These are phyloP conservation scores for Trichacis sp. DNA, from an alignment of 2,888 invertebrate species.

Conservation along the genomic window DNA sequence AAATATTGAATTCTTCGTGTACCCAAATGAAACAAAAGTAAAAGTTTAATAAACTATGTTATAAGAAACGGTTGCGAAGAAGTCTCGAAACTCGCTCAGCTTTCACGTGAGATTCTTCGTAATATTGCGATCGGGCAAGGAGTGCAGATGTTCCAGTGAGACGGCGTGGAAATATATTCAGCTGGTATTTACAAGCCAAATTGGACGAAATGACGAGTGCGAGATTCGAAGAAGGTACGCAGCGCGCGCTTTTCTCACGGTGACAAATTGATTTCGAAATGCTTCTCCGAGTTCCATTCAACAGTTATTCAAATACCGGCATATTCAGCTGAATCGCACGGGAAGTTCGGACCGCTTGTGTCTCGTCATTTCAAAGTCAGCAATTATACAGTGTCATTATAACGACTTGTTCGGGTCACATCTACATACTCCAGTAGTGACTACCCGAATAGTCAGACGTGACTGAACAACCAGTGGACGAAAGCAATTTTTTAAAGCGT, in stretches of 20 bases:
- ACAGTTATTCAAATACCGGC: constrained; percentile 62
- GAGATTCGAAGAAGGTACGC: constrained; percentile 48
- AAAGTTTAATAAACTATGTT: neutral
- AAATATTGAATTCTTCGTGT: constrained; percentile 13
- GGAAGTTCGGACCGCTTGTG: constrained; percentile 41
- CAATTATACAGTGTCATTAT: constrained; percentile 41
- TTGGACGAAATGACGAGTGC: constrained; percentile 60
- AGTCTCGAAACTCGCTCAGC: neutral
- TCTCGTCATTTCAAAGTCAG: constrained; percentile 38
- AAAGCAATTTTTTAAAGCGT: too few species aligned
- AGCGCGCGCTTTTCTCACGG: constrained; percentile 47
- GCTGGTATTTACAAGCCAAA: constrained; percentile 65
- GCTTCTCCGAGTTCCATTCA: constrained; percentile 49
- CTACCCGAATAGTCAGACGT: constrained; percentile 36
- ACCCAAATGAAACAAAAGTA: neutral
- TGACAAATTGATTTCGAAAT: constrained; percentile 66
- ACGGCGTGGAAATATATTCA: constrained; percentile 57
- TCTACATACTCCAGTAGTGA: constrained; percentile 40
- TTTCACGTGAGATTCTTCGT: constrained; percentile 19
- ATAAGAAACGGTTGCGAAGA: neutral
- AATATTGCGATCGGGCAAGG: constrained; percentile 32
- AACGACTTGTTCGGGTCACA: constrained; percentile 36
- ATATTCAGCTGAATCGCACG: constrained; percentile 51
- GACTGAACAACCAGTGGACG: constrained; percentile 24
- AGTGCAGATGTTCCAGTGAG: constrained; percentile 34